phyloP scores from a whole-genome alignment of 2,888 invertebrate genomes.

The Eledone cirrhosa region DNA sequence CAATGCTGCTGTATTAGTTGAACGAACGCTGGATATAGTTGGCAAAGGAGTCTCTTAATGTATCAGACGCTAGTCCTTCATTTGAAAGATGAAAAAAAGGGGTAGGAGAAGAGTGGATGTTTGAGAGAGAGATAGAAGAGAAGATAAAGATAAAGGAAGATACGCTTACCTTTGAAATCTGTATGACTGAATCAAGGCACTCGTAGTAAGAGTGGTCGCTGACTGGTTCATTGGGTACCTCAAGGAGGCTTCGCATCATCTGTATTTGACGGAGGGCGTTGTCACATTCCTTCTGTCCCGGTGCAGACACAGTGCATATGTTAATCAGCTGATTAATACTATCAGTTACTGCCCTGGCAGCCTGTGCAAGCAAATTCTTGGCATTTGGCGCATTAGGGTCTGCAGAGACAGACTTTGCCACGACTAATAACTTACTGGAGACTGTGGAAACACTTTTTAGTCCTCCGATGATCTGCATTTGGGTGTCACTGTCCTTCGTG shows the following conservation, averaged over 20 bases:
- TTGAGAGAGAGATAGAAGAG: no score
- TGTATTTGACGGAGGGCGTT: conserved; percentile 89
- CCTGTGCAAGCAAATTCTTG: conserved; percentile 86
- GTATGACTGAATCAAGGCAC: conserved; percentile 80
- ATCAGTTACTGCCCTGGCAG: conserved; percentile 88
- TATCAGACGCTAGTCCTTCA: no score
- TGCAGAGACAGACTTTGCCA: conserved; percentile 88
- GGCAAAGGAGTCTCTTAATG: no score
- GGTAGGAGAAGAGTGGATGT: no score
- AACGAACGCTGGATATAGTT: no score
- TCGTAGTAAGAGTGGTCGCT: conserved; percentile 91
- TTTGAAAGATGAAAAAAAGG: no score
- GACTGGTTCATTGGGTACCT: conserved; percentile 87
- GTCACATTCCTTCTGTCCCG: conserved; percentile 96
- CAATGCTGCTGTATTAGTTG: no score
- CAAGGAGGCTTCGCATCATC: conserved; percentile 82
- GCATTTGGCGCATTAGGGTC: conserved; percentile 90
- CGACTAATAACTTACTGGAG: conserved; percentile 84
- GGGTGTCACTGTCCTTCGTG: conserved; percentile 76
- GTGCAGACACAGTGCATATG: conserved; percentile 84
- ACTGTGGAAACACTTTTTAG: conserved; percentile 87
- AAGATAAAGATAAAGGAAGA: no score
- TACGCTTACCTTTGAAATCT: conserved; percentile 66
- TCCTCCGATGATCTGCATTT: conserved; percentile 84
- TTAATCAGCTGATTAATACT: conserved; percentile 90